Evolutionary conservation across 1,140 invertebrate genomes (phyloP).

Genomic region (Scylla paramamosain): DNA sequence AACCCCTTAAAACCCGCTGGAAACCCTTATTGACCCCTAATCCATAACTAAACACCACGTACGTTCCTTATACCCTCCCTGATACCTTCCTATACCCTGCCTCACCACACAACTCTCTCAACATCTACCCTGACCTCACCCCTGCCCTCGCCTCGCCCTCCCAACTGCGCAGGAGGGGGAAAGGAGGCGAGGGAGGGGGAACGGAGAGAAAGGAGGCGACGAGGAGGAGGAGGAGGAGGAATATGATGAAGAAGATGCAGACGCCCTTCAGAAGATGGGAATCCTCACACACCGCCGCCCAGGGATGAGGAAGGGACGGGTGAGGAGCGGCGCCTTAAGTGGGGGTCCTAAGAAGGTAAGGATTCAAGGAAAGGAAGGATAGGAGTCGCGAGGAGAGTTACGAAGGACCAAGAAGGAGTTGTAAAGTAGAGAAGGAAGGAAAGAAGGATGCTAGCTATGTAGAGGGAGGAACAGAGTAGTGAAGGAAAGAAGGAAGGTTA

Average conservation of each 20-base stretch:
- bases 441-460: not conserved
- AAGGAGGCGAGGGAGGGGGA: not conserved
- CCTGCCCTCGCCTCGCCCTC: not conserved
- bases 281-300: conserved; percentile 54
- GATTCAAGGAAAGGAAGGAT: not conserved
- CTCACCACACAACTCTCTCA: no score
- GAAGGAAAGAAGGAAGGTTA: no score
- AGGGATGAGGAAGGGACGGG: conserved; percentile 66
- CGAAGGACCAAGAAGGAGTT: not conserved
- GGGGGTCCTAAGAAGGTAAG: conserved; percentile 70
- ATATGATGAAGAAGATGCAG: conserved; percentile 63
- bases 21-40: no score
- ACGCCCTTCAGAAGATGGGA: conserved; percentile 60
- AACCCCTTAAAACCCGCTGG: no score
- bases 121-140: not conserved
- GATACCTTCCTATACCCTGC: no score
- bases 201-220: not conserved
- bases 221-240: conserved; percentile 39
- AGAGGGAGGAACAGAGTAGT: no score
- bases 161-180: not conserved
- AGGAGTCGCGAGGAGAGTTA: not conserved
- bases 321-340: conserved; percentile 63
- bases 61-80: no score
- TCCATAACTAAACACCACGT: no score
- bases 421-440: not conserved